phyloP scores from a whole-genome alignment of 2,888 invertebrate genomes.

The Dryobota labecula region DNA sequence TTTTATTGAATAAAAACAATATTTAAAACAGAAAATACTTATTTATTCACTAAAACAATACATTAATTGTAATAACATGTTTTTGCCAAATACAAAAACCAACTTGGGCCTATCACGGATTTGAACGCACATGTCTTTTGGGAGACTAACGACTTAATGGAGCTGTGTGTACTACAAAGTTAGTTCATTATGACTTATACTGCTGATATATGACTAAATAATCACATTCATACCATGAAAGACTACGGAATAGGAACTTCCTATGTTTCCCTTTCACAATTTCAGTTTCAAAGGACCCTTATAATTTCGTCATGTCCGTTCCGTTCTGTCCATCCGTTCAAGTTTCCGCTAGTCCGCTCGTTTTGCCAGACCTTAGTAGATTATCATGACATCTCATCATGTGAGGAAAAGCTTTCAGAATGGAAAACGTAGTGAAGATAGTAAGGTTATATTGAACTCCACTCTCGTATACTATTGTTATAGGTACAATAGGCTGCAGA shows the following conservation, averaged over 20 bases:
- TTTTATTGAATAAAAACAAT: no score
- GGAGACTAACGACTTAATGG: no score
- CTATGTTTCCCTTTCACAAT: conserved; percentile 49
- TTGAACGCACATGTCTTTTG: no score
- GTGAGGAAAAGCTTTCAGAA: conserved; percentile 22
- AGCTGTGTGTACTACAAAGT: neutral
- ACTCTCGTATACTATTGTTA: neutral
- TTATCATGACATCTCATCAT: conserved; percentile 33
- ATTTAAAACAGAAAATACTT: no score
- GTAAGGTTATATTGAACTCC: neutral
- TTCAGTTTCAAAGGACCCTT: conserved; percentile 53
- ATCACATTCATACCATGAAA: conserved; percentile 31
- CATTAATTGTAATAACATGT: no score
- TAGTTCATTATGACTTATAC: neutral
- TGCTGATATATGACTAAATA: neutral
- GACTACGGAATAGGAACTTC: conserved; percentile 13
- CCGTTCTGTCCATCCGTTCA: conserved; percentile 30
- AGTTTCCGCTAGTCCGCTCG: conserved; percentile 31
- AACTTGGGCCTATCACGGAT: no score
- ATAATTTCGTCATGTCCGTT: conserved; percentile 59
- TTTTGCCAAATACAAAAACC: no score
- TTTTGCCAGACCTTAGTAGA: conserved; percentile 37
- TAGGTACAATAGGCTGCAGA: neutral
- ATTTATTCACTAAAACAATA: no score
- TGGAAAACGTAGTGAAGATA: neutral